phyloP scores from a whole-genome alignment of 2,113 vertebrate genomes.

The Todiramphus saurophagus region DNA sequence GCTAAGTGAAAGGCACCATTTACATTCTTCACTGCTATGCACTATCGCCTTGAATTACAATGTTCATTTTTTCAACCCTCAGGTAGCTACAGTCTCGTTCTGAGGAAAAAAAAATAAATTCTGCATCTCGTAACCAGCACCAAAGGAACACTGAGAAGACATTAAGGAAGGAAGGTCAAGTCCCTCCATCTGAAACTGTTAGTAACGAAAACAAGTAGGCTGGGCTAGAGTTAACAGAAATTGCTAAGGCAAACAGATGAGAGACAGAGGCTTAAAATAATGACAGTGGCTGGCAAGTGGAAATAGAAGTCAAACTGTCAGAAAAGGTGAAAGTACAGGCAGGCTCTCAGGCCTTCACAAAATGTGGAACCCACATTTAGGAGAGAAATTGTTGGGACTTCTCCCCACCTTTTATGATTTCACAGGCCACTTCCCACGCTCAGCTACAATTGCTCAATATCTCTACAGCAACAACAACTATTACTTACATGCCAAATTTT shows the following conservation, averaged over 20 bases:
- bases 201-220: not conserved
- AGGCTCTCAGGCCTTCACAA: not conserved
- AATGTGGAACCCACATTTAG: not conserved
- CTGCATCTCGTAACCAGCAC: not conserved
- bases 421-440: not conserved
- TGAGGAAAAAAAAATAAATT: not conserved
- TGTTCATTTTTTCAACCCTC: not conserved
- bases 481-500: not conserved
- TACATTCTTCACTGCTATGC: not conserved
- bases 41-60: slow-evolving; percentile 16
- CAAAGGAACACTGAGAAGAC: not conserved
- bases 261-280: not conserved
- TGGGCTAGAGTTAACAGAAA: not conserved
- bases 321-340: not conserved
- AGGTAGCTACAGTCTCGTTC: not conserved
- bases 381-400: not conserved
- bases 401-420: not conserved
- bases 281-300: not conserved
- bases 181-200: not conserved
- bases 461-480: not conserved
- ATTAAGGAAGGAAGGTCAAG: not conserved
- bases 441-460: not conserved
- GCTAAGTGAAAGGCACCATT: not conserved
- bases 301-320: not conserved
- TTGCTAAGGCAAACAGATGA: not conserved